Base-by-base conservation (phyloP, 2,888 invertebrate species). In the Capitulum mitella region DNA sequence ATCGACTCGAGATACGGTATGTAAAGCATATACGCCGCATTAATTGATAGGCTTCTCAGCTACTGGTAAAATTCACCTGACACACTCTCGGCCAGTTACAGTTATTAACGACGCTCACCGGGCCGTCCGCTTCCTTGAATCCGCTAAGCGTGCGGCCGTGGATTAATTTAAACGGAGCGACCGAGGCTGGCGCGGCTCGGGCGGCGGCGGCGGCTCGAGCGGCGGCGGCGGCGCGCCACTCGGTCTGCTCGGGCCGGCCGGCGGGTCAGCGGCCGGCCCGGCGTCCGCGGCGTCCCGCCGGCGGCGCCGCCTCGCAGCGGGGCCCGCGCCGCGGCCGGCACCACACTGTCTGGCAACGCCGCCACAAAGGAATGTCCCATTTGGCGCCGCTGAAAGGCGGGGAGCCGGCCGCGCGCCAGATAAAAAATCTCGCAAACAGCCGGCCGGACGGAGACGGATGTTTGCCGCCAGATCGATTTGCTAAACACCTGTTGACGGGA, bases 161-260 rank as follows among this genome's bases (percentile, higher is more conserved):
- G 37, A 70, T 70, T 70, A 37, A 70, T 70, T 70, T 70, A 70
- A 37, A 32, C 37, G 37, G 70, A n/a, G n/a, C n/a, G n/a, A n/a
- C n/a, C n/a, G n/a, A n/a, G n/a, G n/a, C n/a, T n/a, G n/a, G n/a
- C 10, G 54, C 54, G 54, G 54, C 54, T 26, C 54, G n/a, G n/a
- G 51, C 51, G 51, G 51, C 51, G 51, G 51, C 22, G 51, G 8
- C 51, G 46, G 46, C 46, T n/a, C n/a, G n/a, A n/a, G n/a, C n/a
- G n/a, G n/a, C n/a, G n/a, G n/a, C n/a, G n/a, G 46, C 51, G 51
- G 51, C 22, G 51, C 51, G 51, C 51, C 51, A 51, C 51, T 51
- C 51, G 12, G 51, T 51, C 51, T 51, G 77, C 16, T 37, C n/a
- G n/a, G n/a, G n/a, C n/a, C n/a, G n/a, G n/a, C 34, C 43, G 46